Base-by-base conservation (phyloP, 1,140 invertebrate genomes). In the Apocrypta bakeri region DNA sequence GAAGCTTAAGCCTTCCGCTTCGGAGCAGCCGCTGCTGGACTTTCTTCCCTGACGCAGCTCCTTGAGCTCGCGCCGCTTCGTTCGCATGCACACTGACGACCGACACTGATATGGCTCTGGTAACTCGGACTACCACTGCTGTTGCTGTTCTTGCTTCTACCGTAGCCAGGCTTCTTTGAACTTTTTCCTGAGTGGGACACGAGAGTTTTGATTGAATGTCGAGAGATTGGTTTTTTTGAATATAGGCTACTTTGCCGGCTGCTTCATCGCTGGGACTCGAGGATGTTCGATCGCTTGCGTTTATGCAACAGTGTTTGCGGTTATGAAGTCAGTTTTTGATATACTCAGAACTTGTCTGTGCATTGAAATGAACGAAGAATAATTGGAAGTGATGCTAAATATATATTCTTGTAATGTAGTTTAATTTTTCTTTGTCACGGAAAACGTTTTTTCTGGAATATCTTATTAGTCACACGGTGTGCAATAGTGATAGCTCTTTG, bases 11-110 rank as follows among this genome's bases (percentile, higher is more conserved):
- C 48, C 73, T 63, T 27, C 25, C 9, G 25, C 42, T 0, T 31
- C 42, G 73, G 21, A 56, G 31, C 74, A 24, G 56, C 74, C 9
- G 56, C 73, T 27, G 42, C 61, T 78, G 69, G 14, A 21, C 63
- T 61, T 40, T 29, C 37, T n/a, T n/a, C 63, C 31, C 64, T 68
- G 64, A 33, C 76, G 63, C 64, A 71, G 37, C 40, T 71, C 77
- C 66, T 79, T 48, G 25, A 56, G 40, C 64, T 69, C 42, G 66
- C 66, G 42, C 25, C 66, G 40, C 66, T 56, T 71, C 25, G 66
- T 56, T 42, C 77, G 64, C 77, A 79, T 79, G n/a, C 63, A 29
- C 64, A 24, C 37, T 17, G 33, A 56, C 3, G 17, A 56, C 14
- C 17, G 48, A 1, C 48, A 7, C 48, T 56, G 48, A 14, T 56